phyloP scores from a whole-genome alignment of 2,888 invertebrate species.

The Melipona bicolor region DNA sequence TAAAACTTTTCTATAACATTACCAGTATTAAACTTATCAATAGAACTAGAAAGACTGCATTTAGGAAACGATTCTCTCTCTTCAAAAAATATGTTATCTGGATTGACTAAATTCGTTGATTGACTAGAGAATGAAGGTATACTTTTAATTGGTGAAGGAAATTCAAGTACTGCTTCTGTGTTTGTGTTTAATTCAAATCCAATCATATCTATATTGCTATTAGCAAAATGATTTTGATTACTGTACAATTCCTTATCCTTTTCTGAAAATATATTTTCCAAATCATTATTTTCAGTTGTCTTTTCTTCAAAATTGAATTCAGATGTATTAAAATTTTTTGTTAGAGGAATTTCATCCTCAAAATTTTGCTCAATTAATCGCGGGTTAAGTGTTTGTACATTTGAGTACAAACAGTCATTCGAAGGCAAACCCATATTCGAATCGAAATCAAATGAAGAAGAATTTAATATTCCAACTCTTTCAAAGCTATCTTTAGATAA shows the following conservation, averaged over 20 bases:
- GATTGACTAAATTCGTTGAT: conserved; percentile 39
- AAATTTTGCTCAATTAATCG: conserved; percentile 60
- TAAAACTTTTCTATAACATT: conserved; percentile 44
- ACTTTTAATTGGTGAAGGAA: conserved; percentile 43
- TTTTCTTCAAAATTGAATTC: conserved; percentile 14
- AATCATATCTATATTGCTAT: conserved; percentile 42
- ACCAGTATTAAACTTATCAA: conserved; percentile 45
- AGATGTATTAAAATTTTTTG: neutral
- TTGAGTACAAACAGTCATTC: conserved; percentile 69
- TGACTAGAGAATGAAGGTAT: conserved; percentile 33
- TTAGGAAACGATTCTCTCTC: conserved; percentile 40
- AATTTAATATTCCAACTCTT: conserved; percentile 57
- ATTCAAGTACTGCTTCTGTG: conserved; percentile 33
- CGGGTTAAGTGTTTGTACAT: conserved; percentile 71
- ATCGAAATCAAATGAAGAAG: conserved; percentile 67
- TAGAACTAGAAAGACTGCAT: conserved; percentile 32
- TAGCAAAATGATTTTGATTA: conserved; percentile 41
- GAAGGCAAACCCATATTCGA: conserved; percentile 67
- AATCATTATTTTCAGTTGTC: neutral
- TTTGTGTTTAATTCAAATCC: conserved; percentile 50
- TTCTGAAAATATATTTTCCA: conserved; percentile 1
- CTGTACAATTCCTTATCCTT: conserved; percentile 27
- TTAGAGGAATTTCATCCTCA: conserved; percentile 29
- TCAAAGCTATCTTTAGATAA: conserved; percentile 54
- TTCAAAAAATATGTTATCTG: conserved; percentile 43